Conservation (phyloP, 2,113 vertebrate species). For the Eulacestoma nigropectus region DNA sequence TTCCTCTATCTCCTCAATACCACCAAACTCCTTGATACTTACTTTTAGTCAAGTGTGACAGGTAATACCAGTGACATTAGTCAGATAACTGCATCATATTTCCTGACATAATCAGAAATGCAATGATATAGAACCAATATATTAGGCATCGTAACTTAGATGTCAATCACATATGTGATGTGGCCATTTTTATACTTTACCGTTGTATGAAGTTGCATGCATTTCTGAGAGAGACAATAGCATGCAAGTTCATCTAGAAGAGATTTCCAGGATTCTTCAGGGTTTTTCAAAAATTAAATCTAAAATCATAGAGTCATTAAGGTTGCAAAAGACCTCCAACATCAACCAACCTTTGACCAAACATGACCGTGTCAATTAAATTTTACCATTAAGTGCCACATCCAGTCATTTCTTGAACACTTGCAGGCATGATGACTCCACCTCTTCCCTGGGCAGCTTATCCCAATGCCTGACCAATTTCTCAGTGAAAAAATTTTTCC, state of each 20-base stretch:
- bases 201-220: not conserved
- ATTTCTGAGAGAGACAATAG: not conserved
- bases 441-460: not conserved
- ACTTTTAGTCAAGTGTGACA: not conserved
- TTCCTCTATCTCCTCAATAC: not conserved
- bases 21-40: not conserved
- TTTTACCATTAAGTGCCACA: not conserved
- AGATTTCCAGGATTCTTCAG: not conserved
- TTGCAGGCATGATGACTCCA: not conserved
- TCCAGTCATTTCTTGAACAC: not conserved
- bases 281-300: not conserved
- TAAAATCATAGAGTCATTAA: not conserved
- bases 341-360: not conserved
- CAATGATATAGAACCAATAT: not conserved
- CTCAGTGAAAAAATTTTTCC: not conserved
- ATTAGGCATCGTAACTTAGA: not conserved
- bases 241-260: not conserved
- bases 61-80: not conserved
- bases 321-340: not conserved
- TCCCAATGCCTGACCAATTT: not conserved
- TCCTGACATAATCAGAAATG: not conserved
- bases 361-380: not conserved
- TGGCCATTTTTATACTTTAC: not conserved
- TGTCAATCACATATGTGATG: not conserved
- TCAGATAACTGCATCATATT: not conserved